A percentile compares a stretch with the other conserved stretches of the same genome.
Evolutionary conservation across 2,797 vertebrate genomes (phyloP).

Genomic region (Sebastes itinus): DNA sequence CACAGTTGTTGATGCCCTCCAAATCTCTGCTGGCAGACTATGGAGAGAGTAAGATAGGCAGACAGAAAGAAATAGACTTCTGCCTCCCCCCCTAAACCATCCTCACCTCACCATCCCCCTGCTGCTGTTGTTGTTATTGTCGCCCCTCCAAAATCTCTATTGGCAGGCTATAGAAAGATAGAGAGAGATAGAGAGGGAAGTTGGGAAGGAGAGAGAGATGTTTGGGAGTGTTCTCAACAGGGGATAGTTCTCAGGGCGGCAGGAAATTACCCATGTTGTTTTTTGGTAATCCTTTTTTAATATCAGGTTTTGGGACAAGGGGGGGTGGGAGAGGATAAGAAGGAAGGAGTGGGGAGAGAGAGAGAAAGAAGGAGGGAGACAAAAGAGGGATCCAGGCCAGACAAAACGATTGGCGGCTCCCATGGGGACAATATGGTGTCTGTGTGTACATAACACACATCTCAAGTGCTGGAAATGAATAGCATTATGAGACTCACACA

Average conservation of each 20-base stretch:
- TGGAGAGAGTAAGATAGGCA: slow-evolving; percentile 26
- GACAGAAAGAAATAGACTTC: slow-evolving; percentile 49
- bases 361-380: slow-evolving; percentile 27
- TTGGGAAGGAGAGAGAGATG: slow-evolving; percentile 7
- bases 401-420: slow-evolving; percentile 61
- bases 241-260: slow-evolving; percentile 55
- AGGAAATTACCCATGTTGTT: slow-evolving; percentile 77
- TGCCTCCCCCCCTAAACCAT: slow-evolving; percentile 3
- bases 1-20: slow-evolving; percentile 55
- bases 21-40: slow-evolving; percentile 53
- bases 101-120: slow-evolving; percentile 35
- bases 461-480: slow-evolving; percentile 63
- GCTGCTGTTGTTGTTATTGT: slow-evolving; percentile 35
- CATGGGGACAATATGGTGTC: slow-evolving; percentile 47
- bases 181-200: slow-evolving; percentile 4
- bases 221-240: slow-evolving; percentile 41
- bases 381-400: slow-evolving; percentile 67
- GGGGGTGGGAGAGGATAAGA: slow-evolving; percentile 28
- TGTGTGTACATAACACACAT: slow-evolving; percentile 68
- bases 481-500: slow-evolving; percentile 40
- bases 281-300: slow-evolving; percentile 81
- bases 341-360: slow-evolving; percentile 12
- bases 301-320: slow-evolving; percentile 69
- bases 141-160: slow-evolving; percentile 49
- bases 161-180: not conserved